Percentiles rank a stretch among this genome's conserved stretches.
phyloP scores from a whole-genome alignment of 2,797 vertebrate species.

The Artibeus lituratus region DNA sequence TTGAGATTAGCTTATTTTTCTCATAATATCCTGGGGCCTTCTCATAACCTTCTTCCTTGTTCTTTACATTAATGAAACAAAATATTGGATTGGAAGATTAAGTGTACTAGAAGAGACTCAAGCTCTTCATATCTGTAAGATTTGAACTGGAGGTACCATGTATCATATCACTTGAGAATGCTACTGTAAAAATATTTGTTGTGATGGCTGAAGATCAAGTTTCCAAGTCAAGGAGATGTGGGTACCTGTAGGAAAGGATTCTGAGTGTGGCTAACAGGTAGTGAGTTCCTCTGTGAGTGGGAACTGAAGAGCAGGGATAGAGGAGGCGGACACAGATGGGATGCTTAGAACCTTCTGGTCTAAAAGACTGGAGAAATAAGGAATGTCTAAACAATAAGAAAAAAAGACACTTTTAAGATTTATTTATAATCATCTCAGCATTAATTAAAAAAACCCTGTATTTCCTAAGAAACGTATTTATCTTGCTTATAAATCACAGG shows the following conservation, averaged over 20 bases:
- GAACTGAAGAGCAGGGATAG: neutral
- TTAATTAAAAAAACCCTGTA: neutral
- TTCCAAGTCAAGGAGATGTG: neutral
- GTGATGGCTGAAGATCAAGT: neutral
- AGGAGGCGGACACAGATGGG: neutral
- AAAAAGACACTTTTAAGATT: neutral
- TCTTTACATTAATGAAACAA: neutral
- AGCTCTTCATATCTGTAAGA: neutral
- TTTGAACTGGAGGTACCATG: neutral
- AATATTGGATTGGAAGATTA: neutral
- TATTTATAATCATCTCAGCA: neutral
- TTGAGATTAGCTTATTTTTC: neutral
- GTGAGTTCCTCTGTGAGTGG: neutral
- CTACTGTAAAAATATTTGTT: neutral
- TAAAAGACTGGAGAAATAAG: neutral
- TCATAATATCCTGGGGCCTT: neutral
- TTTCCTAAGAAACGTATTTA: neutral
- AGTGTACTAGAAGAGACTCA: neutral
- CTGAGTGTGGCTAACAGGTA: neutral
- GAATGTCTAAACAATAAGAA: neutral
- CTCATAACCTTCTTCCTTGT: neutral
- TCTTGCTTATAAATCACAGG: neutral
- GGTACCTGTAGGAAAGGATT: neutral
- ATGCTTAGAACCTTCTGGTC: neutral
- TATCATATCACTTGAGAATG: neutral